phyloP scores from a whole-genome alignment of 1,140 invertebrate genomes.

The Reticulitermes speratus region DNA sequence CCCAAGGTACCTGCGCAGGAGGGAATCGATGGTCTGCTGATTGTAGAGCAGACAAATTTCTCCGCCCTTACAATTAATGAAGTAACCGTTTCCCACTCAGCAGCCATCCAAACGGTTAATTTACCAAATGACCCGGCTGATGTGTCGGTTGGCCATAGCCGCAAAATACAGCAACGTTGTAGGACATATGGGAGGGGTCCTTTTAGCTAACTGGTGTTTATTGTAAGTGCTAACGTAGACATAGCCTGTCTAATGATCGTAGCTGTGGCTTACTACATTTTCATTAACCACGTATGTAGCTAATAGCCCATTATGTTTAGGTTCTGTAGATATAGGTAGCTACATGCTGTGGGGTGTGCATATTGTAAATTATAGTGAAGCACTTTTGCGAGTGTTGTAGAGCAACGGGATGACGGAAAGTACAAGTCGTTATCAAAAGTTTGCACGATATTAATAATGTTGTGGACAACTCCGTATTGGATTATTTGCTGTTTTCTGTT shows the following conservation, averaged over 20 bases:
- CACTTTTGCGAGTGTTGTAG: not conserved
- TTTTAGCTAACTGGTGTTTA: not conserved
- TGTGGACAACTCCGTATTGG: too few relatives aligned
- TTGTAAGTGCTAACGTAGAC: not conserved
- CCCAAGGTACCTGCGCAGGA: too few relatives aligned
- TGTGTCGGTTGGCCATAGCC: not conserved
- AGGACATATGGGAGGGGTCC: not conserved
- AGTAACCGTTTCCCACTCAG: not conserved
- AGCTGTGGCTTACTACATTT: not conserved
- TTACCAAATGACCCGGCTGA: not conserved
- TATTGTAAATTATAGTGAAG: not conserved
- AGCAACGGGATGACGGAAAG: not conserved
- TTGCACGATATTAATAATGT: too few relatives aligned
- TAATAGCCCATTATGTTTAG: conserved; percentile 7
- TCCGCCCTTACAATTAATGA: not conserved
- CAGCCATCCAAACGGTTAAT: not conserved
- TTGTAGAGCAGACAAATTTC: not conserved
- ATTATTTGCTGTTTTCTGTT: too few relatives aligned
- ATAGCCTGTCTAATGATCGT: not conserved
- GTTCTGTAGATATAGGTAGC: not conserved
- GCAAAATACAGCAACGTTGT: not conserved
- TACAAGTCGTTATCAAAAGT: too few relatives aligned
- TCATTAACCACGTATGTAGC: conserved; percentile 10
- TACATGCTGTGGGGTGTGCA: not conserved
- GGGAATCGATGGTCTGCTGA: not conserved